Percentiles rank a stretch among this genome's conserved stretches.
phyloP scores from a whole-genome alignment of 1,140 invertebrate genomes.

The Calosoma granatense region DNA sequence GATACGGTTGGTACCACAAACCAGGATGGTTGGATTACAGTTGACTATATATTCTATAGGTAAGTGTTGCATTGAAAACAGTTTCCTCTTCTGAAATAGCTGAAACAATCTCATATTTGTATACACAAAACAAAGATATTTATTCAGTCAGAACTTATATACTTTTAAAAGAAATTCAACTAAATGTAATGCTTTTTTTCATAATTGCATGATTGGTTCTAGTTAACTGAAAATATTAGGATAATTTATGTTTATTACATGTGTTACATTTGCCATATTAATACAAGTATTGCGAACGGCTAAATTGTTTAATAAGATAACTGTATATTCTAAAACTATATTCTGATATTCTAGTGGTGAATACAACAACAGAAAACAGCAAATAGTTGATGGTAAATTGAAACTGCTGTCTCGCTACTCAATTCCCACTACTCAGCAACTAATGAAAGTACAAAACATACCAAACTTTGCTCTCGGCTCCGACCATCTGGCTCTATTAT shows the following conservation, averaged over 20 bases:
- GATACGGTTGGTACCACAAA: conserved; percentile 53
- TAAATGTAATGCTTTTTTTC: neutral
- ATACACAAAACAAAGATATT: conserved; percentile 10
- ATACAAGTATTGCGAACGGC: too few relatives aligned
- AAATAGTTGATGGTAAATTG: conserved; percentile 30
- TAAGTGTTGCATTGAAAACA: conserved; percentile 28
- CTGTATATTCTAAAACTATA: conserved; percentile 3
- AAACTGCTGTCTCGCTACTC: conserved; percentile 48
- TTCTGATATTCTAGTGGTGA: conserved; percentile 21
- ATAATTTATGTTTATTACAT: too few relatives aligned
- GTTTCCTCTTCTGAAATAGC: conserved; percentile 11
- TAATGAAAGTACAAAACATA: conserved; percentile 46
- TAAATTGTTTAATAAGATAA: conserved; percentile 5
- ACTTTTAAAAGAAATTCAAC: conserved; percentile 1
- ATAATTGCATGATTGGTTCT: neutral
- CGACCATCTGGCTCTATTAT: conserved; percentile 64
- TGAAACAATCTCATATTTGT: neutral
- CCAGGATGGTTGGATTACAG: conserved; percentile 66
- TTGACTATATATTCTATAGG: conserved; percentile 74
- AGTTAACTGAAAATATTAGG: neutral
- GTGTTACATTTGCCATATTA: too few relatives aligned
- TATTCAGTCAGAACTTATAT: conserved; percentile 3
- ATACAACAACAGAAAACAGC: conserved; percentile 7
- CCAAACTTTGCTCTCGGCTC: conserved; percentile 66
- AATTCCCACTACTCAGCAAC: conserved; percentile 50